Conservation (phyloP, 1,140 invertebrate genomes). For the Drosophila bipectinata region DNA sequence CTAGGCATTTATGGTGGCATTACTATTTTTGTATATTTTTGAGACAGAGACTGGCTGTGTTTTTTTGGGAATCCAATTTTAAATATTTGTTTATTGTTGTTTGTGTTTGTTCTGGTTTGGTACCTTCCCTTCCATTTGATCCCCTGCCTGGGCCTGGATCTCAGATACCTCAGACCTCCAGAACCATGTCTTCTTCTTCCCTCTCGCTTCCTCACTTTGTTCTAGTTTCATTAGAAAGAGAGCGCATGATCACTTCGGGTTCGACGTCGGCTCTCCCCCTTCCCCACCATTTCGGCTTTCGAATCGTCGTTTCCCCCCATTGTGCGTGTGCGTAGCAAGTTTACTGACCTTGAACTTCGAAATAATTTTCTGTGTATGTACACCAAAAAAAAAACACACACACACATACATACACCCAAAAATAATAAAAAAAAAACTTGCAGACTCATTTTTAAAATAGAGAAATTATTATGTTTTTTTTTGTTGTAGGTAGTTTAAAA, state of each 20-base stretch:
- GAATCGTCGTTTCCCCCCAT: slow-evolving; percentile 26
- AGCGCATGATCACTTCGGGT: background rate
- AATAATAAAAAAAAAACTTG: slow-evolving; percentile 10
- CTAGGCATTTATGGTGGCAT: background rate
- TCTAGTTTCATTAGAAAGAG: slow-evolving; percentile 63
- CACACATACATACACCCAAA: slow-evolving; percentile 1
- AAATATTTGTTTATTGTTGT: slow-evolving; percentile 1
- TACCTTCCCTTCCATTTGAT: slow-evolving; percentile 30
- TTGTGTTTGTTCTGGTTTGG: slow-evolving; percentile 4
- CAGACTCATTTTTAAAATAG: slow-evolving; percentile 42
- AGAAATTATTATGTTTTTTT: slow-evolving; percentile 13
- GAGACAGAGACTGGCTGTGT: background rate
- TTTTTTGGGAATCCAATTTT: background rate
- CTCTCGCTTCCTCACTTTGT: slow-evolving; percentile 4
- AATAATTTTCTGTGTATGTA: slow-evolving; percentile 67
- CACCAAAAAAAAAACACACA: slow-evolving; percentile 65
- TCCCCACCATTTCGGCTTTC: slow-evolving; percentile 18
- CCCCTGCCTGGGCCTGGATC: slow-evolving; percentile 8
- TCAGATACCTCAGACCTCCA: too few species aligned
- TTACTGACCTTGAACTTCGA: slow-evolving; percentile 84
- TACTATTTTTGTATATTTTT: too few species aligned
- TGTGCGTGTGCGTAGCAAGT: slow-evolving; percentile 80
- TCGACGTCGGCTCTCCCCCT: background rate
- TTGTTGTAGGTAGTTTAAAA: slow-evolving; percentile 2
- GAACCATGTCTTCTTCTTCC: too few species aligned